A percentile compares a stretch with the other conserved stretches of the same genome.
These are phyloP conservation scores for Bimastos eiseni DNA, from an alignment of 2,888 invertebrate genomes.

Conservation along the genomic window DNA sequence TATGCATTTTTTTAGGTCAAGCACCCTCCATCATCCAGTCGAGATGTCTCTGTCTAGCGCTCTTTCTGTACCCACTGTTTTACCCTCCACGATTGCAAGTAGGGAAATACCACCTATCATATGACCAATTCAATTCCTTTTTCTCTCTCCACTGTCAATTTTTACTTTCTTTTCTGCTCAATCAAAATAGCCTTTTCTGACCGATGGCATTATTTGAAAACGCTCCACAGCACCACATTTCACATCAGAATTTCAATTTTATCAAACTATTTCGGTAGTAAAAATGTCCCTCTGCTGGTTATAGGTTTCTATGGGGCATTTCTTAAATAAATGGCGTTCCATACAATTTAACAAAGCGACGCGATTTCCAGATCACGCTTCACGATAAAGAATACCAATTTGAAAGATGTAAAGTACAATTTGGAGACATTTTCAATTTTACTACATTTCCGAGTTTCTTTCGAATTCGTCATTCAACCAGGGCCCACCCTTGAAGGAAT, in stretches of 20 bases:
- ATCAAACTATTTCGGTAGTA: neutral
- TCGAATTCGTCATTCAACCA: neutral
- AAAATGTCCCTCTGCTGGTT: neutral
- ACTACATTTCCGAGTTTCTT: neutral
- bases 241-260: neutral
- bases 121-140: too few relatives aligned
- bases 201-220: too few relatives aligned
- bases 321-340: neutral
- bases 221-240: too few relatives aligned
- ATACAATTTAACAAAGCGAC: neutral
- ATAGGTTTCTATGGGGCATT: neutral
- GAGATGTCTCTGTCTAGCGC: too few relatives aligned
- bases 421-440: neutral
- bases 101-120: too few relatives aligned
- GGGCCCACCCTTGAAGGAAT: neutral
- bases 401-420: neutral
- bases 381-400: neutral
- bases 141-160: too few relatives aligned
- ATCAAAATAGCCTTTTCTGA: too few relatives aligned
- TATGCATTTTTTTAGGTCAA: too few relatives aligned
- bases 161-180: too few relatives aligned
- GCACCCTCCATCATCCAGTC: too few relatives aligned
- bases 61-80: too few relatives aligned
- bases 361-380: neutral
- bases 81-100: too few relatives aligned